phyloP scores from a whole-genome alignment of 2,797 vertebrate genomes.

The Cossypha heuglini region DNA sequence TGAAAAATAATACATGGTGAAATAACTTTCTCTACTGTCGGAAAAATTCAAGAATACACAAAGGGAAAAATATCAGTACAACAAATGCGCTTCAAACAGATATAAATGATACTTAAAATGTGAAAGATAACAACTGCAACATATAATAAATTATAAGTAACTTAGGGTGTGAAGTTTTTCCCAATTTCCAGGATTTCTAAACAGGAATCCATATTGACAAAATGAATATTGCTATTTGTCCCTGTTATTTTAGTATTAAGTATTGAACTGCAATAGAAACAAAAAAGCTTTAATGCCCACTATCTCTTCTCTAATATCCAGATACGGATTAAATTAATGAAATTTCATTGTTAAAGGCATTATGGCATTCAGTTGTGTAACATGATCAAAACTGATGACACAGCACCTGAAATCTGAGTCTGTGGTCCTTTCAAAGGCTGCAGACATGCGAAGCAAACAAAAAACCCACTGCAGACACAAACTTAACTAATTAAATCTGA shows the following conservation, averaged over 20 bases:
- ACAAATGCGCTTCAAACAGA: background rate
- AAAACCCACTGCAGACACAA: background rate
- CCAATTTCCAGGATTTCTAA: background rate
- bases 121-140: background rate
- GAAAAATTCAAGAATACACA: background rate
- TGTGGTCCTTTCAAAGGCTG: conserved; percentile 22
- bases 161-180: background rate
- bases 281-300: background rate
- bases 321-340: conserved; percentile 13
- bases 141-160: background rate
- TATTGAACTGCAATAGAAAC: background rate
- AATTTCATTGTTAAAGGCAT: conserved; percentile 41
- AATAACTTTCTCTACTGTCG: background rate
- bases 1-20: background rate
- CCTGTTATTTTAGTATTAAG: background rate
- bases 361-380: conserved; percentile 31
- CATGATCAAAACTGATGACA: conserved; percentile 41
- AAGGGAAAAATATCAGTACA: background rate
- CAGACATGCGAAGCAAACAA: background rate
- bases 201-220: background rate
- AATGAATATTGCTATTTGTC: background rate
- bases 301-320: background rate
- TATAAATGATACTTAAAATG: background rate
- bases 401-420: conserved; percentile 43
- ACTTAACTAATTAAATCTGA: conserved; percentile 54